These are phyloP conservation scores for Drosophila flavopinicola DNA, from an alignment of 2,888 invertebrate species.

Conservation along the genomic window DNA sequence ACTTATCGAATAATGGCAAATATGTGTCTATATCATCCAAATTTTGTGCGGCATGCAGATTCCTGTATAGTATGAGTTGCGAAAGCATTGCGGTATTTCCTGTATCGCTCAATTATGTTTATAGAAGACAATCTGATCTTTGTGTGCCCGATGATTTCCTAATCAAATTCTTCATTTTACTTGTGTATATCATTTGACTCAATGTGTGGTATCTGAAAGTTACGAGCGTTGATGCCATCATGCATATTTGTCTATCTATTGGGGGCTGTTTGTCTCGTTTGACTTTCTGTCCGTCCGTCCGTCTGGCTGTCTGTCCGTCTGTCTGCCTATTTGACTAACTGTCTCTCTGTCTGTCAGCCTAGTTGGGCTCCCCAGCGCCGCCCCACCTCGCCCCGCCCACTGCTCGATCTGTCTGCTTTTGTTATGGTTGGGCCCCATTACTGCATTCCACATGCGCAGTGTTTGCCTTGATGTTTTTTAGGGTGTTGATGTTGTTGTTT, in stretches of 20 bases:
- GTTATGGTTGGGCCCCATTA: slow-evolving; percentile 73
- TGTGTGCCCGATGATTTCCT: slow-evolving; percentile 33
- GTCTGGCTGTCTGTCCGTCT: slow-evolving; percentile 13
- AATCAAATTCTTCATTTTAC: slow-evolving; percentile 45
- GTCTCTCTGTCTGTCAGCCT: slow-evolving; percentile 23
- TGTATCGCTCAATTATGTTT: slow-evolving; percentile 15
- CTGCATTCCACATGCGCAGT: slow-evolving; percentile 79
- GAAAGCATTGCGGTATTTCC: slow-evolving; percentile 3
- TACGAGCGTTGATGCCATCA: slow-evolving; percentile 46
- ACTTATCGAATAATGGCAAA: too few relatives aligned
- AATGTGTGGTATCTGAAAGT: slow-evolving; percentile 60
- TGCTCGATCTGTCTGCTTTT: slow-evolving; percentile 44
- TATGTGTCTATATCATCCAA: too few relatives aligned
- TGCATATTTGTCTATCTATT: slow-evolving; percentile 73
- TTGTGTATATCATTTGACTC: slow-evolving; percentile 27
- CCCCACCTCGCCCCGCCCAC: neutral
- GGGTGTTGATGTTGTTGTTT: slow-evolving; percentile 59
- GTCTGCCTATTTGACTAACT: slow-evolving; percentile 22
- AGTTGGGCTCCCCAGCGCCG: slow-evolving; percentile 4
- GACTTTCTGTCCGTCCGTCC: slow-evolving; percentile 4
- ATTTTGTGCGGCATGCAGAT: too few relatives aligned
- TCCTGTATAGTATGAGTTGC: too few relatives aligned
- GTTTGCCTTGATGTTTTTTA: slow-evolving; percentile 79
- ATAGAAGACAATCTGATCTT: slow-evolving; percentile 25
- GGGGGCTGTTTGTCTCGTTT: slow-evolving; percentile 67